Base-by-base conservation (phyloP, 1,140 invertebrate species). In the Hestina assimilis region DNA sequence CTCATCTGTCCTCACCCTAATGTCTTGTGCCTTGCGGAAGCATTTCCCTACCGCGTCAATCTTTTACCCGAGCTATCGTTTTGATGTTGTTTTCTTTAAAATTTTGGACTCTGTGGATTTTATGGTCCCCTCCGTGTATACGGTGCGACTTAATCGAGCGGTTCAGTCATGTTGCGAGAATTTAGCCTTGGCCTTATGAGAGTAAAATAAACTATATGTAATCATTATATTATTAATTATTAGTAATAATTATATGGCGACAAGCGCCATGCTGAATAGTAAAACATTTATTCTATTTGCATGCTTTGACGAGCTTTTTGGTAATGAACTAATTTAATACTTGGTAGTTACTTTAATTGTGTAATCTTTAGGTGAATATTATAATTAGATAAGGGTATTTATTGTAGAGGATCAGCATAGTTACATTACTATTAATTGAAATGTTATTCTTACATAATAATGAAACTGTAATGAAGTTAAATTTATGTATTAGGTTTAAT, bases 271-370 rank as follows among this genome's bases (percentile, higher is more conserved):
- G 85, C 82, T 83, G 75, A 75, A 76, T 86, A 88, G 83, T 83
- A 65, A 79, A 84, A 79, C 68, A 68, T 75, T 86, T 84, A 80
- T 78, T 85, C 83, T 83, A 88, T 84, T 81, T 83, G 85, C 85
- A 88, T 88, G 85, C 85, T 88, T 88, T 71, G 85, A 88, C 83
- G 85, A 88, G 83, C 85, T 88, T 88, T 85, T 88, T 79, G 83
- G 83, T 83, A 84, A 84, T 84, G 86, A 85, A 83, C 77, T 88
- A 85, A 84, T 86, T 83, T 83, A 79, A 86, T 80, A 83, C 78
- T 78, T 84, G 78, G 80, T 85, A 88, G 79, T 80, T 84, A 87
- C 78, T 80, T 84, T 83, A 75, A 85, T 80, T 84, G 74, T 84
- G 75, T 88, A 86, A 88, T 81, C 82, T 52, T 85, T 88, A 88